These are phyloP conservation scores for Oscheius myriophilus DNA, from an alignment of 2,888 invertebrate genomes.

Conservation along the genomic window DNA sequence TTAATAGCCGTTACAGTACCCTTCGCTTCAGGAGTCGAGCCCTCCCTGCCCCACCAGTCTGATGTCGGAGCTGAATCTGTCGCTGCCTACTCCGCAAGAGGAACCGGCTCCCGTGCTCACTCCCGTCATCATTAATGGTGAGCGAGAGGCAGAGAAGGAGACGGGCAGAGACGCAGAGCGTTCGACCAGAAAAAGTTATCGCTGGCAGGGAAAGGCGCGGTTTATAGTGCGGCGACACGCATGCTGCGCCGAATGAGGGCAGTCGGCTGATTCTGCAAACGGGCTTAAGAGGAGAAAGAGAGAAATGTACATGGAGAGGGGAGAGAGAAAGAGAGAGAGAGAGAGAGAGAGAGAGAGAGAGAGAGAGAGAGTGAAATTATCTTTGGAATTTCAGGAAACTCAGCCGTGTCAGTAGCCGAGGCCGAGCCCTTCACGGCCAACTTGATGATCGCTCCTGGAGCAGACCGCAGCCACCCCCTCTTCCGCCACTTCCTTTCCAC, in stretches of 20 bases:
- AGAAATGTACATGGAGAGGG: not conserved
- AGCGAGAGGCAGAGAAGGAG: too few species aligned
- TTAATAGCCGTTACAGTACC: constrained; percentile 6
- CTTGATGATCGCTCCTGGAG: constrained; percentile 54
- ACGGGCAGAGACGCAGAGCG: too few species aligned
- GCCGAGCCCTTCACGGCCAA: constrained; percentile 49
- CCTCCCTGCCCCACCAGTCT: constrained; percentile 34
- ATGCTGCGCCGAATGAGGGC: too few species aligned
- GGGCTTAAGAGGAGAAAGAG: not conserved
- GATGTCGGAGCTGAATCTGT: constrained; percentile 41
- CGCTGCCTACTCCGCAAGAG: constrained; percentile 16
- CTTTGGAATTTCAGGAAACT: constrained; percentile 15
- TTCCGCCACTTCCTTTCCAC: constrained; percentile 59
- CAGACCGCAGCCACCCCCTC: constrained; percentile 56
- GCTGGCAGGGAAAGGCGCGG: too few species aligned
- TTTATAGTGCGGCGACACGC: too few species aligned
- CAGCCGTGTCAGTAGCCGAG: constrained; percentile 10
- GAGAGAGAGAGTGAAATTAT: not conserved
- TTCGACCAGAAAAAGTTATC: too few species aligned
- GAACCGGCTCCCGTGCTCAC: constrained; percentile 22
- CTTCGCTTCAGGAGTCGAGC: not conserved
- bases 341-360: constrained; percentile 14
- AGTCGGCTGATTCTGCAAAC: too few species aligned
- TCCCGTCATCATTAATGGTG: constrained; percentile 26
- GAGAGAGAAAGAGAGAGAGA: constrained; percentile 5